Conservation (phyloP, 1,140 invertebrate species). For the Drosophila watanabei region DNA sequence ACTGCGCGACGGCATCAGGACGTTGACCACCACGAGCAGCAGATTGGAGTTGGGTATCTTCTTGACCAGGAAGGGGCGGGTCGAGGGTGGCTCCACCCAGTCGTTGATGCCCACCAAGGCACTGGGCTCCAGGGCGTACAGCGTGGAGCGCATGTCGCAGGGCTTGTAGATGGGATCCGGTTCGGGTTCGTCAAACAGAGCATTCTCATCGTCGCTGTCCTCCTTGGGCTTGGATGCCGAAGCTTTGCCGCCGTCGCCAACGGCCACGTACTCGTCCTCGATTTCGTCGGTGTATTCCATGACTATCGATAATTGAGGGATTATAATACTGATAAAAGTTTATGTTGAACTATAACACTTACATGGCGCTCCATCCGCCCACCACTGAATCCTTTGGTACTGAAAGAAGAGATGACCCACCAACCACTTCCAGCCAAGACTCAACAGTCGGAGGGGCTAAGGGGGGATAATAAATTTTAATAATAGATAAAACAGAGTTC, state of each 20-base stretch:
- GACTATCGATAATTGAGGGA: constrained; percentile 34
- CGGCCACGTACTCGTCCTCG: constrained; percentile 74
- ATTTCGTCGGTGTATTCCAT: constrained; percentile 78
- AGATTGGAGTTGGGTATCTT: constrained; percentile 92
- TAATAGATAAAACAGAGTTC: neutral
- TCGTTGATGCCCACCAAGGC: constrained; percentile 86
- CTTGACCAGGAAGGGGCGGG: constrained; percentile 89
- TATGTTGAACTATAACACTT: constrained; percentile 35
- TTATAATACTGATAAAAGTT: neutral
- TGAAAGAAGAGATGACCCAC: constrained; percentile 73
- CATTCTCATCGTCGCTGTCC: constrained; percentile 85
- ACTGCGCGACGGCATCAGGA: constrained; percentile 79
- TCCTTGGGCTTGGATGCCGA: constrained; percentile 70
- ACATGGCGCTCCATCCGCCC: constrained; percentile 84
- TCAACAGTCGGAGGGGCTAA: constrained; percentile 70
- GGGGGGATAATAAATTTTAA: neutral
- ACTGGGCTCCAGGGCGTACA: constrained; percentile 90
- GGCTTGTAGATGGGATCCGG: constrained; percentile 85
- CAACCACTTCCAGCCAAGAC: constrained; percentile 72
- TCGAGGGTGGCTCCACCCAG: constrained; percentile 74
- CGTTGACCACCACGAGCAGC: constrained; percentile 89
- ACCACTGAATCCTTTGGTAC: constrained; percentile 74
- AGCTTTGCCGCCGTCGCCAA: constrained; percentile 73
- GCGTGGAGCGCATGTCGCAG: constrained; percentile 89
- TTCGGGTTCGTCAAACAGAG: constrained; percentile 71